Conservation (phyloP, 2,113 vertebrate species). For the Hippocampus zosterae region DNA sequence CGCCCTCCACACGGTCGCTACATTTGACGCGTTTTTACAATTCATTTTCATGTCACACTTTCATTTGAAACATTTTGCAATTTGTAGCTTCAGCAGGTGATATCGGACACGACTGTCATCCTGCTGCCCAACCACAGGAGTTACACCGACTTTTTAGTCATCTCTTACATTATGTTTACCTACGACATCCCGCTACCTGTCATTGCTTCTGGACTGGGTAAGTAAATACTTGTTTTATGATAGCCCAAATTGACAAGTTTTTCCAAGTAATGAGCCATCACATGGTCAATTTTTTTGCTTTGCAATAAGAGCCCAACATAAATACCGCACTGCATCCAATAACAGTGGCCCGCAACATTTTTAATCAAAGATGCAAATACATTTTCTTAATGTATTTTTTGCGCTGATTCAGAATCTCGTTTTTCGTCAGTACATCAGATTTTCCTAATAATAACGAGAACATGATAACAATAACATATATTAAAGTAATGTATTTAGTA, state of each 20-base stretch:
- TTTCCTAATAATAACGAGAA: no score
- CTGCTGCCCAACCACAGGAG: slow-evolving; percentile 95
- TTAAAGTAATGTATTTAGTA: no score
- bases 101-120: slow-evolving; percentile 87
- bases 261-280: not conserved
- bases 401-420: no score
- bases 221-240: slow-evolving; percentile 53
- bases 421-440: no score
- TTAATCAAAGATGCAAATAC: no score
- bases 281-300: not conserved
- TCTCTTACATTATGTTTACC: slow-evolving; percentile 87
- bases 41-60: not conserved
- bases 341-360: no score
- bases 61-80: not conserved
- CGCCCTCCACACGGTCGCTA: slow-evolving; percentile 80
- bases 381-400: no score
- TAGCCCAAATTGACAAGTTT: slow-evolving; percentile 27
- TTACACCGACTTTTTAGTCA: slow-evolving; percentile 89
- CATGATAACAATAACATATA: no score
- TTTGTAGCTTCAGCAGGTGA: slow-evolving; percentile 80
- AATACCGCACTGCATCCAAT: no score
- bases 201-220: slow-evolving; percentile 94
- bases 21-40: no score
- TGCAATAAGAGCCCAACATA: no score
- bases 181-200: slow-evolving; percentile 90